Percentiles rank a stretch among this genome's conserved stretches.
Evolutionary conservation across 2,113 vertebrate genomes (phyloP).

Genomic region (Abramis brama): DNA sequence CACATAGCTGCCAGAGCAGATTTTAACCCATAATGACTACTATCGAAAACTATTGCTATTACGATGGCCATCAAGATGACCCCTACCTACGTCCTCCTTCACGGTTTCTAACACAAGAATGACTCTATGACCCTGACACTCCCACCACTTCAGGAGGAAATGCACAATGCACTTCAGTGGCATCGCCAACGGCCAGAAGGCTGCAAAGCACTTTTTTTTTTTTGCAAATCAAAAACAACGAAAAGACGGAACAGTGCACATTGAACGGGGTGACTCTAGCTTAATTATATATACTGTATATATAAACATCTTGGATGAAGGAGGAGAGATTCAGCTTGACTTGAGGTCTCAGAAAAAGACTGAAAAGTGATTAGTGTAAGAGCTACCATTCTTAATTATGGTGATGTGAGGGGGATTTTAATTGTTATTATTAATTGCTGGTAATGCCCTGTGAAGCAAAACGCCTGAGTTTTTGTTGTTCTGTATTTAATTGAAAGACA

Average conservation of each 20-base stretch:
- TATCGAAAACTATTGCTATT: slow-evolving; percentile 88
- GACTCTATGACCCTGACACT: slow-evolving; percentile 72
- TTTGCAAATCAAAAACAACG: slow-evolving; percentile 39
- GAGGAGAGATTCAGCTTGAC: slow-evolving; percentile 86
- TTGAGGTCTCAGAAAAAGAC: slow-evolving; percentile 63
- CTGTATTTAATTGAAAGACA: slow-evolving; percentile 57
- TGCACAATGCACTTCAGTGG: slow-evolving; percentile 89
- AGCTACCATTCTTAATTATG: background rate
- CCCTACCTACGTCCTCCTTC: slow-evolving; percentile 86
- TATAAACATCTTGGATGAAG: slow-evolving; percentile 77
- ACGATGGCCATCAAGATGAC: slow-evolving; percentile 74
- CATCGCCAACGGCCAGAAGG: slow-evolving; percentile 81
- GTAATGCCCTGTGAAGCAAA: slow-evolving; percentile 66
- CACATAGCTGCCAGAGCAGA: slow-evolving; percentile 89
- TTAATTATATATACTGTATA: slow-evolving; percentile 7
- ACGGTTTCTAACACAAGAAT: slow-evolving; percentile 70
- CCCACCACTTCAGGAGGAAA: slow-evolving; percentile 82
- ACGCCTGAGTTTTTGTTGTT: slow-evolving; percentile 69
- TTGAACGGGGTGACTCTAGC: slow-evolving; percentile 81
- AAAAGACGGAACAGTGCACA: slow-evolving; percentile 84
- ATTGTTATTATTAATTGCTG: slow-evolving; percentile 19
- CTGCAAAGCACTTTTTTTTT: slow-evolving; percentile 87
- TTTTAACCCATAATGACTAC: slow-evolving; percentile 83
- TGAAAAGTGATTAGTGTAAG: background rate
- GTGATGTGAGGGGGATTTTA: background rate